Evolutionary conservation across 2,888 invertebrate species (phyloP).

Genomic region (Aleiodes leptofemur): DNA sequence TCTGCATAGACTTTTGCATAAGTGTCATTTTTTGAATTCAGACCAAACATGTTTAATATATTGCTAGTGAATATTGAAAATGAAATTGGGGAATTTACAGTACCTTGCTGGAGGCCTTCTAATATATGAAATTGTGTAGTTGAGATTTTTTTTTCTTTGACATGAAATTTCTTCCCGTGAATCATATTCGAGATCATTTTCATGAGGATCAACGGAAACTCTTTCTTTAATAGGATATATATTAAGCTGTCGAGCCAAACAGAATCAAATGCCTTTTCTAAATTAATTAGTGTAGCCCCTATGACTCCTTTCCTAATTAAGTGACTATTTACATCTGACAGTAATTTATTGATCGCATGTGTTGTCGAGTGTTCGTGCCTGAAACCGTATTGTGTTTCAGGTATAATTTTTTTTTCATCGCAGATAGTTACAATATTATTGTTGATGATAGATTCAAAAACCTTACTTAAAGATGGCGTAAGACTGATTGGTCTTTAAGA

Average conservation of each 20-base stretch:
- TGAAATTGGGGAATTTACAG: too few relatives aligned
- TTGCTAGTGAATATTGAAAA: too few relatives aligned
- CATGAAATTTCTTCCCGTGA: neutral
- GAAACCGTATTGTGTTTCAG: too few relatives aligned
- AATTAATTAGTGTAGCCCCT: conserved; percentile 28
- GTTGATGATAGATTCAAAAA: conserved; percentile 42
- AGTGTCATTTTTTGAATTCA: too few relatives aligned
- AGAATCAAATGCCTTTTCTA: conserved; percentile 39
- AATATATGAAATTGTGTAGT: too few relatives aligned
- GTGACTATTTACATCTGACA: neutral
- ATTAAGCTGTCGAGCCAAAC: conserved; percentile 38
- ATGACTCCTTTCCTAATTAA: neutral
- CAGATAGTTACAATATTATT: conserved; percentile 27
- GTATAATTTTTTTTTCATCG: conserved; percentile 29
- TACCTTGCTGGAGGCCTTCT: too few relatives aligned
- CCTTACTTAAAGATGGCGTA: conserved; percentile 37
- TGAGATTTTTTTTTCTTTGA: too few relatives aligned
- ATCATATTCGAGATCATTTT: conserved; percentile 29
- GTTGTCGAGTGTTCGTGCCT: too few relatives aligned
- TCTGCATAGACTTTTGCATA: conserved; percentile 10
- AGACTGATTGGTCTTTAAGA: conserved; percentile 58
- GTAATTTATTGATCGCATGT: too few relatives aligned
- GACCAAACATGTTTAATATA: too few relatives aligned
- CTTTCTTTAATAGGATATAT: conserved; percentile 19
- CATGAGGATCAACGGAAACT: conserved; percentile 21